Conservation (phyloP, 2,113 vertebrate species). For the Theristicus caerulescens region DNA sequence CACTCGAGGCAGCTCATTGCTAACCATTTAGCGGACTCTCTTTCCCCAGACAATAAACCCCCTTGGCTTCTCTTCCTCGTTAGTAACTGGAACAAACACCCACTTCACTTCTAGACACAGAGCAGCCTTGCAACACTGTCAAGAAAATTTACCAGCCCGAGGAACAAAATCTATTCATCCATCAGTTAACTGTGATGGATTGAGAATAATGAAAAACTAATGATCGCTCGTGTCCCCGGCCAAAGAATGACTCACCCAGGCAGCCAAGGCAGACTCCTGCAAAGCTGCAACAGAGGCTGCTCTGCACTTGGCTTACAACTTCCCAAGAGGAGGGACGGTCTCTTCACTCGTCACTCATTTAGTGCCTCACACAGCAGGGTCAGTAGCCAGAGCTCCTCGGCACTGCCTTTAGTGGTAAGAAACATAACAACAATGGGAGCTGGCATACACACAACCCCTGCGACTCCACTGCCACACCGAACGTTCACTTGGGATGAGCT, state of each 20-base stretch:
- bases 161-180: conserved; percentile 36
- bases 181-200: conserved; percentile 10
- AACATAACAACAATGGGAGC: neutral
- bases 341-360: neutral
- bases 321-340: neutral
- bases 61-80: conserved; percentile 29
- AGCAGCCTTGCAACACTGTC: conserved; percentile 30
- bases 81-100: conserved; percentile 49
- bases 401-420: neutral
- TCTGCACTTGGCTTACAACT: neutral
- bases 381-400: rapidly evolving
- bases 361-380: neutral
- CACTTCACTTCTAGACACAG: conserved; percentile 28
- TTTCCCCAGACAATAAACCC: conserved; percentile 13
- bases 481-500: neutral
- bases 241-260: conserved; percentile 45
- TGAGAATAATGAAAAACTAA: conserved; percentile 42
- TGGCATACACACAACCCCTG: neutral
- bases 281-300: neutral
- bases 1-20: neutral
- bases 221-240: neutral
- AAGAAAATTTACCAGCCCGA: conserved; percentile 42
- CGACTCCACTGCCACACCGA: neutral
- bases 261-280: conserved; percentile 18
- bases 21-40: neutral